Conservation (phyloP, 2,113 vertebrate species). For the Canis aureus region DNA sequence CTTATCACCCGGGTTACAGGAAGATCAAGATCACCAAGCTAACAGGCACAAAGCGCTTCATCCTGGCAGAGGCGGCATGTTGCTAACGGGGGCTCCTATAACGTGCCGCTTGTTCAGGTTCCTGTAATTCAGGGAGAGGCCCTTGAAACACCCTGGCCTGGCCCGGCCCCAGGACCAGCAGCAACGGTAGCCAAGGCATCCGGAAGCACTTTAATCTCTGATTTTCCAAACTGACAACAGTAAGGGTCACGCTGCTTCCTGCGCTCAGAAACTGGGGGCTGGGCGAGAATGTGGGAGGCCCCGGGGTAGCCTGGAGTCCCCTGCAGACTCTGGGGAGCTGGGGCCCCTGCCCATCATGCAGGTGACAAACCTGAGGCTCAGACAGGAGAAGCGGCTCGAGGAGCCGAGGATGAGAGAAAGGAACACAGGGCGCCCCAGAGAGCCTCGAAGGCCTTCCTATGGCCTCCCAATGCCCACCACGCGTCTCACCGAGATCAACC, state of each 20-base stretch:
- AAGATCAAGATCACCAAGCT: not conserved
- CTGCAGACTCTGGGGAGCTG: not conserved
- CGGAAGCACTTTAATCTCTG: constrained; percentile 57
- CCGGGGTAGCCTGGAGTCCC: not conserved
- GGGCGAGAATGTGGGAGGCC: not conserved
- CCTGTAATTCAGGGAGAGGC: not conserved
- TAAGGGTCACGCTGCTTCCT: constrained; percentile 58
- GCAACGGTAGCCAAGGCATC: not conserved
- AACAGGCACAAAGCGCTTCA: fast-evolving
- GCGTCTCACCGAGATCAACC: fast-evolving
- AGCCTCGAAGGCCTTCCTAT: not conserved
- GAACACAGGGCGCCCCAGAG: not conserved
- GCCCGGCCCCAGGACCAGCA: not conserved
- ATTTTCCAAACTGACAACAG: constrained; percentile 61
- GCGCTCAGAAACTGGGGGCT: not conserved
- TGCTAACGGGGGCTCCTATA: not conserved
- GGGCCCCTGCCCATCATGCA: not conserved
- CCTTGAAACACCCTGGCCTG: not conserved
- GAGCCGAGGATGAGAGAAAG: not conserved
- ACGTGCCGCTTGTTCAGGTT: not conserved
- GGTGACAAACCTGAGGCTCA: not conserved
- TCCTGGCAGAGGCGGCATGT: not conserved
- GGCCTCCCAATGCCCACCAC: not conserved
- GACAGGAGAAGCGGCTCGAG: not conserved
- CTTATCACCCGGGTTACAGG: not conserved